Evolutionary conservation across 1,140 invertebrate species (phyloP).

Genomic region (Chrysomallon squamiferum): DNA sequence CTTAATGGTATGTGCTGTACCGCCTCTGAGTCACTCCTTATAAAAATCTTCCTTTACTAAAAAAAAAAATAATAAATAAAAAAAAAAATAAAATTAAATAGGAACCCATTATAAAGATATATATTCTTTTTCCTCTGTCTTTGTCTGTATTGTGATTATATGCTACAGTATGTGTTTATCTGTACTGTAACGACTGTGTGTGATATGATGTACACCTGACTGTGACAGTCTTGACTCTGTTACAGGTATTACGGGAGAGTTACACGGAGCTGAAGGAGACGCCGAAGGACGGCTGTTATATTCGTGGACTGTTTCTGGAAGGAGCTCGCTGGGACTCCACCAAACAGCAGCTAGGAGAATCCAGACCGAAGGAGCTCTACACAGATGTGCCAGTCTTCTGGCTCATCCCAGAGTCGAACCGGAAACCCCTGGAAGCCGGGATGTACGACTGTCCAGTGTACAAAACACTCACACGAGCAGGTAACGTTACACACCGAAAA

Average conservation of each 20-base stretch:
- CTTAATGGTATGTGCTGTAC: neutral
- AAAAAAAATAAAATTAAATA: too few species aligned
- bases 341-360: slow-evolving; percentile 53
- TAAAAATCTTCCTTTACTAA: neutral
- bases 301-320: slow-evolving; percentile 62
- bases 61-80: neutral
- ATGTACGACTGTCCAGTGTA: slow-evolving; percentile 65
- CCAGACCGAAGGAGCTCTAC: slow-evolving; percentile 62
- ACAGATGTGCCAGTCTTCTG: slow-evolving; percentile 63
- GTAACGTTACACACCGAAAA: too few species aligned
- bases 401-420: slow-evolving; percentile 58
- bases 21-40: neutral
- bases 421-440: slow-evolving; percentile 41
- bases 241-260: slow-evolving; percentile 50
- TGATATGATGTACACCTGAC: neutral
- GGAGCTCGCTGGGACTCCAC: slow-evolving; percentile 62
- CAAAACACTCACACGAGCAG: slow-evolving; percentile 64
- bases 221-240: neutral
- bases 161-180: too few species aligned
- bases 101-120: too few species aligned
- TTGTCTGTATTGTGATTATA: too few species aligned
- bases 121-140: too few species aligned
- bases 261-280: slow-evolving; percentile 40
- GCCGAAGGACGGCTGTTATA: slow-evolving; percentile 63
- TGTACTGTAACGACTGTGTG: neutral